phyloP scores from a whole-genome alignment of 2,888 invertebrate species.

The Meloe dianella region DNA sequence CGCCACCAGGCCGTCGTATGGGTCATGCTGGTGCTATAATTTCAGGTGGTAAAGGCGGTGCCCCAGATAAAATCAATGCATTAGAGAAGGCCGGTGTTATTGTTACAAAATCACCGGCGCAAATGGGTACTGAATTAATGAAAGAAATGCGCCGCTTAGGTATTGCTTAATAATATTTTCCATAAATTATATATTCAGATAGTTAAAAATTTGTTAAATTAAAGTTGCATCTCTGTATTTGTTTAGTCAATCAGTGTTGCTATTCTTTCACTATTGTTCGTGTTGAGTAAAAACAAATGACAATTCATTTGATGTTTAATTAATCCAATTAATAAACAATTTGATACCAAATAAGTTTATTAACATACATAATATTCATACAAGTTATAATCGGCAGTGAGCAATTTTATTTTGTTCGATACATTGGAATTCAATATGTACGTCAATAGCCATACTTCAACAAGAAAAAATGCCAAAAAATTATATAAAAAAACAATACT shows the following conservation, averaged over 20 bases:
- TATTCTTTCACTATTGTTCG: conserved; percentile 2
- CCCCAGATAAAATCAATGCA: conserved; percentile 96
- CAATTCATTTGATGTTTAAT: not conserved
- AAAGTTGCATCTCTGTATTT: conserved; percentile 14
- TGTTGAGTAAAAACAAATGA: not conserved
- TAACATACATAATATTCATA: conserved; percentile 4
- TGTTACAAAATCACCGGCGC: conserved; percentile 94
- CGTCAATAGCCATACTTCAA: not conserved
- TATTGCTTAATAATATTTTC: conserved; percentile 47
- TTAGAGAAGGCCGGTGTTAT: conserved; percentile 92
- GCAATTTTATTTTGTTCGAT: conserved; percentile 9
- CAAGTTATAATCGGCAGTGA: conserved; percentile 16
- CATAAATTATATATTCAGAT: conserved; percentile 10
- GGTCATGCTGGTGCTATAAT: conserved; percentile 99
- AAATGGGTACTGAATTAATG: conserved; percentile 89
- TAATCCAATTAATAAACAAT: not conserved
- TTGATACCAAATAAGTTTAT: conserved; percentile 15
- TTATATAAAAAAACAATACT: conserved; percentile 12
- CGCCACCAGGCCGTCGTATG: conserved; percentile 98
- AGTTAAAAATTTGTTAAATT: conserved; percentile 18
- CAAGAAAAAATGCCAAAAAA: conserved; percentile 5
- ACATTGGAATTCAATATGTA: not conserved
- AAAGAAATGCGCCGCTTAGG: conserved; percentile 88
- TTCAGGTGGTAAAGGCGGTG: conserved; percentile 97
- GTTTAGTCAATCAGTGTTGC: conserved; percentile 3